These are phyloP conservation scores for Drosophila bipectinata DNA, from an alignment of 1,140 invertebrate genomes.

Conservation along the genomic window DNA sequence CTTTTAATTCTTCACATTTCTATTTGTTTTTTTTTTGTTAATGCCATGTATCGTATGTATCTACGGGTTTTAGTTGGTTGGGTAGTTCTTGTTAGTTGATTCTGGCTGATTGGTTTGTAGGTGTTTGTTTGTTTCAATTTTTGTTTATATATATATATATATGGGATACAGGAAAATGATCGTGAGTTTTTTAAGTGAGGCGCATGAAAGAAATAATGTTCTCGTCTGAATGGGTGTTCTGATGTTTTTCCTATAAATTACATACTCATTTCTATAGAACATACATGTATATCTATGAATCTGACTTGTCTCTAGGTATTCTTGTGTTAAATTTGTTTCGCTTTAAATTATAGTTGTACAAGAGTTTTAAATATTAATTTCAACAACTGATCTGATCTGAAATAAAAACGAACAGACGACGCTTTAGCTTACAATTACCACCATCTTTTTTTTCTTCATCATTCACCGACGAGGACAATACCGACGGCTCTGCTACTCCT, in stretches of 20 bases:
- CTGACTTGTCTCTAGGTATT: slow-evolving; percentile 72
- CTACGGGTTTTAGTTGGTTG: slow-evolving; percentile 51
- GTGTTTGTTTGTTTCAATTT: slow-evolving; percentile 2
- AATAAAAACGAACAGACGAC: slow-evolving; percentile 82
- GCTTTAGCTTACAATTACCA: slow-evolving; percentile 83
- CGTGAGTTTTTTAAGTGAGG: slow-evolving; percentile 28
- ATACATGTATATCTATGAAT: slow-evolving; percentile 71
- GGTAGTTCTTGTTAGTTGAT: slow-evolving; percentile 51
- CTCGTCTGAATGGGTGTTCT: slow-evolving; percentile 52
- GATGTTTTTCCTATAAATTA: slow-evolving; percentile 63
- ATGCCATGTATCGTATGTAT: slow-evolving; percentile 52
- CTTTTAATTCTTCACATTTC: slow-evolving; percentile 67
- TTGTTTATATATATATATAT: slow-evolving; percentile 6
- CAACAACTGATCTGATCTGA: slow-evolving; percentile 79
- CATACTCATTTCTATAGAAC: slow-evolving; percentile 70
- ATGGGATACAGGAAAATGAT: slow-evolving; percentile 27
- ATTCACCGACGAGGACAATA: slow-evolving; percentile 62
- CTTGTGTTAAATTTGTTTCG: slow-evolving; percentile 59
- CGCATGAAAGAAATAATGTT: slow-evolving; percentile 65
- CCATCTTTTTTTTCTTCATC: slow-evolving; percentile 76
- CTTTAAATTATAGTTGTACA: slow-evolving; percentile 73
- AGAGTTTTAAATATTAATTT: slow-evolving; percentile 80
- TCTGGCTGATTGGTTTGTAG: slow-evolving; percentile 28
- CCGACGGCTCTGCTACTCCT: slow-evolving; percentile 38
- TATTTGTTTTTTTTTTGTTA: slow-evolving; percentile 46